Conservation (phyloP, 2,888 invertebrate genomes). For the Drosophila cognata region DNA sequence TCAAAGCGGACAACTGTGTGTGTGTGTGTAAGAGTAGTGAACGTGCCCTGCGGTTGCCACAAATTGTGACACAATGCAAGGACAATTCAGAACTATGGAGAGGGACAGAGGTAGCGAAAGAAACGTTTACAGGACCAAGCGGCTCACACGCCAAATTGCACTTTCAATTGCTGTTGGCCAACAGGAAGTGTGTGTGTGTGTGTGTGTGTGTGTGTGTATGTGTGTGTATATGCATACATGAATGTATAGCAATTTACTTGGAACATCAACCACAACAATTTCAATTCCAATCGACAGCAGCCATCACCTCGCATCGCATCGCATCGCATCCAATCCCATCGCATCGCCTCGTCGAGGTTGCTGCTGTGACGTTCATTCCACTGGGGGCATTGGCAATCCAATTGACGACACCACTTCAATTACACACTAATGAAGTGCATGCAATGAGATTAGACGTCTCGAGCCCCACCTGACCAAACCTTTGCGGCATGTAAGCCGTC, state of each 20-base stretch:
- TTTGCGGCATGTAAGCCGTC: conserved; percentile 10
- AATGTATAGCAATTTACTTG: conserved; percentile 55
- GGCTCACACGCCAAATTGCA: conserved; percentile 57
- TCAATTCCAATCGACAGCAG: conserved; percentile 23
- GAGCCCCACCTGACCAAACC: conserved; percentile 6
- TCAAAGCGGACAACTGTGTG: background rate
- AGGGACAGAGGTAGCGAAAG: background rate
- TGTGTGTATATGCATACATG: background rate
- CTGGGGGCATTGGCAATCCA: conserved; percentile 21
- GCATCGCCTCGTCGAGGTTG: background rate
- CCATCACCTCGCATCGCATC: conserved; percentile 3
- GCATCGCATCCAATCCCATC: background rate
- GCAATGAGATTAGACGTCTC: conserved; percentile 5
- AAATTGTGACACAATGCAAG: conserved; percentile 55
- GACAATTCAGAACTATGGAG: conserved; percentile 1
- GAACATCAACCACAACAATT: conserved; percentile 56
- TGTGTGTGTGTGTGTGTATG: background rate
- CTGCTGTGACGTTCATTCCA: background rate
- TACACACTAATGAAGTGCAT: conserved; percentile 60
- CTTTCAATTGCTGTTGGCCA: conserved; percentile 44
- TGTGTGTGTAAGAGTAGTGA: background rate
- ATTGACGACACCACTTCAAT: conserved; percentile 41
- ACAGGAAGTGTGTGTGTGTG: background rate
- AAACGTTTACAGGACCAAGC: conserved; percentile 8
- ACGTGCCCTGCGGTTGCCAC: conserved; percentile 30